Evolutionary conservation across 1,140 invertebrate species (phyloP), one percentile per base, ranked within the genome.

Genomic region (Anoplophora glabripennis): DNA sequence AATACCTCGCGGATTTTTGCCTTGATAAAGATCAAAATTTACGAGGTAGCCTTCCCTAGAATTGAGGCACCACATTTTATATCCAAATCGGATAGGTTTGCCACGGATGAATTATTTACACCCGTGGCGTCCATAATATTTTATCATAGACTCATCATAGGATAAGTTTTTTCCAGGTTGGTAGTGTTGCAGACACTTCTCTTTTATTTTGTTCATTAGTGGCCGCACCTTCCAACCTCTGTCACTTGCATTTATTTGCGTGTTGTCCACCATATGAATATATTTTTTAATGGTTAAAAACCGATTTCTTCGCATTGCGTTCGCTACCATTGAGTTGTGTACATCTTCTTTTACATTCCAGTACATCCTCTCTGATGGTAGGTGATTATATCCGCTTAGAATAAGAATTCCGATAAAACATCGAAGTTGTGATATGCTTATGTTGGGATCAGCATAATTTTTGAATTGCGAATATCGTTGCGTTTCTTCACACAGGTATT

Each of bases 11-110:
- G 41, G 36, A 60, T 56, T 36, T 11, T 8, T 53, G 53, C 51
- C 57, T 54, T 59, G 40, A 36, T 59, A 54, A 15, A 45, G 45
- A 5, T 28, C 17, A 36, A 59, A 59, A 18, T 53, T 55, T 9
- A 55, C 41, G 1, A 45, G 45, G 38, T 55, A 60, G 10, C 58
- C 52, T 8, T 11, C 15, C 33, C 9, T 53, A 42, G 49, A 37
- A 40, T 55, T 47, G 40, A 60, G 34, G 33, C 40, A 28, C 58
- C 58, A 55, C 12, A 55, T 21, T 18, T 60, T 53, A 21, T 57
- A 57, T 8, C 47, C 45, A 40, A 57, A 57, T 37, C 55, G 55
- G 12, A 57, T 51, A 8, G 45, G 58, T 8, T 53, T 49, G 35
- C 52, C 52, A 11, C 36, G 28, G 7, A 54, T 47, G 18, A 54